Evolutionary conservation across 2,113 vertebrate species (phyloP), one percentile per base, ranked within the genome.

Genomic region (Chlamydotis undulata): DNA sequence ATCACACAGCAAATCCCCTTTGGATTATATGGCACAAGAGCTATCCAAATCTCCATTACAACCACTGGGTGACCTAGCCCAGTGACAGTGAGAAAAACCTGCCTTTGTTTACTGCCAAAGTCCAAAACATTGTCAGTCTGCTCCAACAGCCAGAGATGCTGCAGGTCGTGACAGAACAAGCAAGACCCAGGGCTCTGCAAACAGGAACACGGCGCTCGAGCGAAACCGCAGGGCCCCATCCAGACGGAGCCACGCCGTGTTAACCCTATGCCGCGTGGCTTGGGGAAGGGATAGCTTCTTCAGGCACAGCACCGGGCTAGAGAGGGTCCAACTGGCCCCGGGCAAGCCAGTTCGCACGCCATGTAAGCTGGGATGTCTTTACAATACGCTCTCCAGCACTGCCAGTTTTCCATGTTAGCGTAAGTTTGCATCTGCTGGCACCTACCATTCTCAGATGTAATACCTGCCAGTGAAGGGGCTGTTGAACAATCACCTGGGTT

Each of bases 171-270:
- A 49, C 16, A n/a, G 37, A 76, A 12, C 6, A 23, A n/a, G 60
- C 43, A 76, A 43, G 22, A 59, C 8, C 3, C 29, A 28, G 35
- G 14, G 26, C n/a, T 84, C 33, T 67, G 69, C 0, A 8, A 85
- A 21, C 9, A 5, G 60, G 53, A 79, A 57, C 56, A 24, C 17
- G 18, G 7, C 11, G 33, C 33, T 45, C 7, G 0, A 80, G 49
- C 22, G 56, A 83, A 91, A 63, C 55, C 4, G 0, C 39, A 7
- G 0, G 0, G n/a, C 37, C 52, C 19, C 43, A 26, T 33, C 21
- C 88, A 65, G 84, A 52, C 0, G 23, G 39, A 83, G 18, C 29
- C 25, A 76, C 52, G 1, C 6, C 4, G 0, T 19, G 29, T 59
- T 59, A 53, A 43, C 24, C 17, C 60, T 31, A 7, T 4, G n/a